A percentile compares a stretch with the other conserved stretches of the same genome.
Conservation (phyloP, 2,888 invertebrate species). For the Cistogaster globosa region DNA sequence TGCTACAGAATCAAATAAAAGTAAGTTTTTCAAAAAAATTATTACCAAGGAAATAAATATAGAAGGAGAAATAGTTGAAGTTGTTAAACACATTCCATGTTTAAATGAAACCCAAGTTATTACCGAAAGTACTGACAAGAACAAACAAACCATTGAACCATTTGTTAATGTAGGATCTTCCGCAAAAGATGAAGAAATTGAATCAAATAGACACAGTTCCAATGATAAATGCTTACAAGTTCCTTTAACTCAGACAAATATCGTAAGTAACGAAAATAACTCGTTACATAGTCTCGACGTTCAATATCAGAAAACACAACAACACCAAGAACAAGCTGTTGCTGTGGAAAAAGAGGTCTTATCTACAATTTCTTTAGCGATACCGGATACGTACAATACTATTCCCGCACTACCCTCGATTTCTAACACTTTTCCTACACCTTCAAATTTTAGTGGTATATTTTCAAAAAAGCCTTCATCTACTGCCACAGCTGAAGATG, state of each 20-base stretch:
- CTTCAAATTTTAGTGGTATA: constrained; percentile 64
- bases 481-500: constrained; percentile 4
- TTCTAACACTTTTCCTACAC: constrained; percentile 57
- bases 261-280: background rate
- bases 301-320: background rate
- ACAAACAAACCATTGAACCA: background rate
- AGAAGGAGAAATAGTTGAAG: constrained; percentile 45
- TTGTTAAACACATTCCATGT: constrained; percentile 11
- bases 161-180: background rate
- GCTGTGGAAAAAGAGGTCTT: background rate
- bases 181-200: background rate
- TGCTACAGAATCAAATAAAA: background rate
- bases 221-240: background rate
- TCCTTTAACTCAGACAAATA: background rate
- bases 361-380: background rate
- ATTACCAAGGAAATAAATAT: constrained; percentile 43
- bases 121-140: background rate
- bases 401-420: constrained; percentile 49
- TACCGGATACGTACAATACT: constrained; percentile 28
- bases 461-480: constrained; percentile 46
- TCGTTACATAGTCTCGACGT: background rate
- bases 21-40: background rate
- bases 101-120: background rate
- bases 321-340: background rate
- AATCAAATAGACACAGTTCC: background rate